Base-by-base conservation (phyloP, 2,888 invertebrate genomes). In the Mechanitis messenoides region DNA sequence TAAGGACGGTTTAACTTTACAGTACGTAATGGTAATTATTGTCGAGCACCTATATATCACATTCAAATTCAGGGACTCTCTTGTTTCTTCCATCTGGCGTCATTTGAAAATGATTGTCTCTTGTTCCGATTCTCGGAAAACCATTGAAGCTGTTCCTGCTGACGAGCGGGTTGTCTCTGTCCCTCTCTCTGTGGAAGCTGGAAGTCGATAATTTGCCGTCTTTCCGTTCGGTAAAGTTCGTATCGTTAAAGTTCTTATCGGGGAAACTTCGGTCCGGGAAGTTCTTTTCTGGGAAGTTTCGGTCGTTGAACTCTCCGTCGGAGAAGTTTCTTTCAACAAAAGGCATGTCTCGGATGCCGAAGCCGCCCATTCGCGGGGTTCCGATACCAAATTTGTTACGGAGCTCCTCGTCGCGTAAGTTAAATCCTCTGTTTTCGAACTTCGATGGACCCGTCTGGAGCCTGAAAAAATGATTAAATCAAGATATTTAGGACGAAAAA, bases 61-160 rank as follows among this genome's bases (percentile, higher is more conserved):
- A 93, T 77, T 93, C 93, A 72, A 93, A 93, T 76, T 93, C 92
- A 3, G 92, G 87, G 62, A 93, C 92, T 73, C 93, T 87, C 65
- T 91, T 91, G 72, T 85, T 91, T 45, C 88, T 79, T n/a, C 90
- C 89, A 55, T 90, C 91, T 12, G 88, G 84, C 47, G 84, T 79
- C 76, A 86, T 77, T 71, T 89, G 86, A 63, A 90, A 90, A 62
- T 89, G 88, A 59, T 73, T 78, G 42, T 89, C 88, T 55, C 89
- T 83, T 1, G 84, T 74, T 1, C 85, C 84, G 62, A 90, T 79
- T 65, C 90, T 78, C 4, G 87, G 91, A 68, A 88, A 90, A 6
- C 89, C 90, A 66, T 83, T 91, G 69, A 91, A 91, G 69, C 90
- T 91, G 73, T 90, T 90, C 66, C 90, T 85, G 74, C 89, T 90